These are phyloP conservation scores for Dasypogon diadema DNA, from an alignment of 2,888 invertebrate genomes.

Conservation along the genomic window DNA sequence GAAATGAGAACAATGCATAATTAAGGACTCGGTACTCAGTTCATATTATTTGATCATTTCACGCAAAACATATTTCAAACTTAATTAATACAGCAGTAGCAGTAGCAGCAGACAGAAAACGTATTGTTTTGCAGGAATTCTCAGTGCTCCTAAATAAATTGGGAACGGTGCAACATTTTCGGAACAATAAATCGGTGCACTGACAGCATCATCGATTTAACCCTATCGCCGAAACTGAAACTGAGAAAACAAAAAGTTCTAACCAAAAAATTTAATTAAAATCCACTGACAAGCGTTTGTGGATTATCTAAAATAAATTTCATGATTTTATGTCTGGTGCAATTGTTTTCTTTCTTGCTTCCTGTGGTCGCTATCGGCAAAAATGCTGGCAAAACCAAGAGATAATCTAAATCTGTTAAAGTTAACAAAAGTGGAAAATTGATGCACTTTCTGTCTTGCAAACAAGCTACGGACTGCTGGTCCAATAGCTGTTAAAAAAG, in stretches of 20 bases:
- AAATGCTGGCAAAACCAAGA: not conserved
- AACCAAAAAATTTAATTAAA: slow-evolving; percentile 30
- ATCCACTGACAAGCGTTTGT: slow-evolving; percentile 12
- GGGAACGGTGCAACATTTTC: slow-evolving; percentile 32
- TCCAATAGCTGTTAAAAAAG: not conserved
- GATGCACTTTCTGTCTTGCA: slow-evolving; percentile 19
- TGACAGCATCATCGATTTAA: slow-evolving; percentile 33
- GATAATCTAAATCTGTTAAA: slow-evolving; percentile 44
- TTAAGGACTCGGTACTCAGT: too few species aligned
- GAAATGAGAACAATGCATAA: too few species aligned
- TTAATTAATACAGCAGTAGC: too few species aligned
- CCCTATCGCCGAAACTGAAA: not conserved
- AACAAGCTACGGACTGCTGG: not conserved
- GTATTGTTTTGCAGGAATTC: not conserved
- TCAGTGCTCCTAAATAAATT: slow-evolving; percentile 11
- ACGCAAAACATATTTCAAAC: too few species aligned
- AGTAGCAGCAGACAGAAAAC: too few species aligned
- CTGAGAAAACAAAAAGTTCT: slow-evolving; percentile 19
- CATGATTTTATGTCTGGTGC: slow-evolving; percentile 36
- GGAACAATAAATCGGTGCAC: slow-evolving; percentile 28
- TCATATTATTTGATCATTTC: too few species aligned
- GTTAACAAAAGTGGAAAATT: slow-evolving; percentile 42
- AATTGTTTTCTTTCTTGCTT: slow-evolving; percentile 32
- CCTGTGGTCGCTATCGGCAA: not conserved
- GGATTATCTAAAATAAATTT: slow-evolving; percentile 46